Base-by-base conservation (phyloP, 2,113 vertebrate species). In the Symphodus melops region DNA sequence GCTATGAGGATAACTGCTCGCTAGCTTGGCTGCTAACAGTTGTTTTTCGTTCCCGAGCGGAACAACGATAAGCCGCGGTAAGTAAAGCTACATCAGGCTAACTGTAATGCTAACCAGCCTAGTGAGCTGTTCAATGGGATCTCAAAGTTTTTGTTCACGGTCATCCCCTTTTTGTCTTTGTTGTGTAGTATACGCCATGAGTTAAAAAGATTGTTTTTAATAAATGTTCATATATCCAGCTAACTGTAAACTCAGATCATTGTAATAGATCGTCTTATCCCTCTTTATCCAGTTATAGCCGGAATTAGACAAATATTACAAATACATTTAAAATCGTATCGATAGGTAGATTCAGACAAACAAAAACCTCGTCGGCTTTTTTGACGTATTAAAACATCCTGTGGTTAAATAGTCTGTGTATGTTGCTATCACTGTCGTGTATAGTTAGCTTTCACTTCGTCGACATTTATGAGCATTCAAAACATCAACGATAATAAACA, bases 31-130 rank as follows among this genome's bases (percentile, higher is more conserved):
- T 84, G 82, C 88, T 86, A 89, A 77, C 85, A 1, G 68, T 89
- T 79, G 66, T 83, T 85, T 89, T 89, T 88, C 88, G 85, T 68
- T 77, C 76, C 83, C 19, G 42, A 89, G 81, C 53, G 85, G 85
- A 90, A 76, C 85, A 73, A 73, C 82, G 85, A 84, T 68, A 83
- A 89, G 88, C 81, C 77, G 89, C 88, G 89, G 89, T 91, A 33
- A 92, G 91, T 85, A 5, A 44, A 4, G 57, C 57, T 66, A 41
- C 65, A 4, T 37, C 7, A 1, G 14, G 65, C 37, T 77, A 68
- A 44, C 63, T 13, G 3, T 28, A 0, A 0, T 20, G 66, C 52
- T 59, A 63, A n/a, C 59, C 46, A 25, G n/a, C 25, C 51, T 52
- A 54, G 54, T 56, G 77, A 42, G 44, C 74, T 11, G 1, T 9